Evolutionary conservation across 2,797 vertebrate genomes (phyloP), one percentile per base, ranked within the genome.

Genomic region (Emydoidea blandingii): DNA sequence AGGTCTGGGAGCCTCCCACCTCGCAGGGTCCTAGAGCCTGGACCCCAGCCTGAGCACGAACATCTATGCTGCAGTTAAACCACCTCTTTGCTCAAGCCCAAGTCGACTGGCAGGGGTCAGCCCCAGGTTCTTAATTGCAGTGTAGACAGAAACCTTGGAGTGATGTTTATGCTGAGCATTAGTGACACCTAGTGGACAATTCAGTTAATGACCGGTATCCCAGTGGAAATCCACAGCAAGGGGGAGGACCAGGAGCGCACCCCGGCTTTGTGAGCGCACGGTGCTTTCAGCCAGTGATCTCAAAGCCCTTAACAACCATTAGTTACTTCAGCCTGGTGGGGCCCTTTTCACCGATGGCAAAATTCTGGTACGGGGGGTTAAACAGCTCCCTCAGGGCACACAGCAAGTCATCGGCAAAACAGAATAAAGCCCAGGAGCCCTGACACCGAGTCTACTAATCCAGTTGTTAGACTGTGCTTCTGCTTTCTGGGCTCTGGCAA

Each of bases 141-240:
- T 41, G 65, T 41, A 72, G n/a, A 72, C n/a, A 6, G 3, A 12
- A 12, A 5, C n/a, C 57, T 31, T 81, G 0, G 3, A 3, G 1
- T 52, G 25, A 44, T 9, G 72, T 79, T 94, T 86, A 15, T 54
- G 68, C 85, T 94, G 92, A 50, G 78, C 82, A 3, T 91, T 94
- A 84, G 94, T 97, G 95, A 97, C 96, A 94, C 93, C 95, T 97
- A 95, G 95, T 96, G 96, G 96, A 87, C 85, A 72, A 10, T 23
- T 72, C 93, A 37, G 29, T 21, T 21, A 85, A 14, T 37, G 87
- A 85, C 47, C 86, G 4, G 3, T 54, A 81, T 7, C 41, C 82
- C 16, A n/a, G 0, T 47, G 72, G 41, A 15, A n/a, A 2, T 7
- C 29, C 0, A 0, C 83, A 81, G 90, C 52, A 27, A 41, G 4